Base-by-base conservation (phyloP, 2,797 vertebrate genomes). In the Benthosema pterotum region DNA sequence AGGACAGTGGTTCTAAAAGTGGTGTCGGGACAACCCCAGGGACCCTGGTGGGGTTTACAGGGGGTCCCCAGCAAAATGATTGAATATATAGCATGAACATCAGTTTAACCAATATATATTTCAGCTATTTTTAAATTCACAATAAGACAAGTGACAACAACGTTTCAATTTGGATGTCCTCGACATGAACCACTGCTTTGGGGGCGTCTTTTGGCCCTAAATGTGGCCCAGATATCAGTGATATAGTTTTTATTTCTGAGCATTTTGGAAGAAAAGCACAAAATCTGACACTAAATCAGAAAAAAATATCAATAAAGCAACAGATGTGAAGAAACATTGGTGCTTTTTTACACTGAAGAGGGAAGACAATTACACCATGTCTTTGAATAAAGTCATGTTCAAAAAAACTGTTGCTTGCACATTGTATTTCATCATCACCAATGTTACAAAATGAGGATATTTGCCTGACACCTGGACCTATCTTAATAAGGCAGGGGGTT, bases 321-420 rank as follows among this genome's bases (percentile, higher is more conserved):
- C 28, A 65, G 25, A 63, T 60, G 71, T 72, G 71, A 62, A 68
- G 77, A 46, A 82, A 74, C 57, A 64, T 61, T 55, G 46, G 63
- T 75, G 77, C 78, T 89, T 87, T n/a, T 86, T 86, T 85, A 79
- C 82, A 77, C 42, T 57, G 53, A 25, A 82, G 61, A 74, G 53
- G 14, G 80, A 38, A 65, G 67, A 72, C 22, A 57, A 72, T 59
- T 73, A 46, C 32, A 38, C 32, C 43, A 62, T 73, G 69, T 74
- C 74, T 80, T 85, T 67, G 67, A 91, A 90, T 88, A 87, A 90
- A 89, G 81, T 68, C 47, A 71, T 67, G 62, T 79, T 28, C 82
- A 86, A 85, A 52, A 16, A 4, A 51, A 59, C 48, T 51, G 2
- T 8, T 71, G 60, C 5, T 57, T 71, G 17, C 55, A 42, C 47